Base-by-base conservation (phyloP, 2,888 invertebrate genomes). In the Portevinia maculata region DNA sequence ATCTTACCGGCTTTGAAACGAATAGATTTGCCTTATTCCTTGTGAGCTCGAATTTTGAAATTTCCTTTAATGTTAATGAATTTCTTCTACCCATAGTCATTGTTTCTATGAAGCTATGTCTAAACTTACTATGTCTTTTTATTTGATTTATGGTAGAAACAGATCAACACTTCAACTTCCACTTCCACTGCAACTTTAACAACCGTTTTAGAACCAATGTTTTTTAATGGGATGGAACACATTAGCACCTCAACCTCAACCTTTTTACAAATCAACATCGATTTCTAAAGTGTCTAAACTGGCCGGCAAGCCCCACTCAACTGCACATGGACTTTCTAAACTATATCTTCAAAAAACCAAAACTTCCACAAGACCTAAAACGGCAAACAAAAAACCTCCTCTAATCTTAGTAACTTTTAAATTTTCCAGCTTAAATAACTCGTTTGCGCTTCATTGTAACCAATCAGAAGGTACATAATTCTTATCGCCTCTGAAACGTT, bases 391-490 rank as follows among this genome's bases (percentile, higher is more conserved):
- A 32, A 48, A 5, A 39, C 8, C 30, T 46, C 44, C 8, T 19
- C 52, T 34, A 48, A 15, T 44, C 30, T 46, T 53, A 52, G 59
- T 59, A 52, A 69, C 60, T 60, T 60, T 50, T 59, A 69, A 57
- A 60, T 41, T 60, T 37, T 39, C 30, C 39, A n/a, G 50, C 50
- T 48, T 50, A 70, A 15, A 59, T 34, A 70, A 60, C 55, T 76
- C 67, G 71, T 73, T 78, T 73, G 55, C 55, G 34, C 71, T 83
- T 78, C 62, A 71, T 78, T 83, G 60, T 73, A 71, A 71, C 76
- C 65, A 78, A 83, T 73, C 83, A 65, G 60, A 3, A 24, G 24
- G 5, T 65, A 78, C n/a, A n/a, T n/a, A n/a, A n/a, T 50, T 52
- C 50, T 55, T 57, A 50, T 67, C 37, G 48, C 41, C 37, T 32